Evolutionary conservation across 37 sponge, comb jelly and placozoan genomes (phyloP).

Genomic region (Geodia barretti): DNA sequence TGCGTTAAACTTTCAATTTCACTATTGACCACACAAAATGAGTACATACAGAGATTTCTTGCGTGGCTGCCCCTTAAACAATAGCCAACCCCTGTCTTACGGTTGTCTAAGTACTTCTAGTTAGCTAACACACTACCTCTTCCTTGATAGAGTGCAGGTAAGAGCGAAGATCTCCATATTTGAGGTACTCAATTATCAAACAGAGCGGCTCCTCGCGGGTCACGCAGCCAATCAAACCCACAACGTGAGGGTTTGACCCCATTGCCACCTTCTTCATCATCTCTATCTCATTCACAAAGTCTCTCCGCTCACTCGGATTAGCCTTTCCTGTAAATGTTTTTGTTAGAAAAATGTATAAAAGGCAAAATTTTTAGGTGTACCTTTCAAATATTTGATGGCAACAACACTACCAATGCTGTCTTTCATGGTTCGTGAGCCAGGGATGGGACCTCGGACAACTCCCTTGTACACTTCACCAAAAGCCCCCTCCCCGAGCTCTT

Average conservation of each 20-base stretch:
- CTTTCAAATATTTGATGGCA: slow-evolving; percentile 61
- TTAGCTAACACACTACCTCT: slow-evolving; percentile 36
- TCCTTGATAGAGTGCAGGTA: slow-evolving; percentile 67
- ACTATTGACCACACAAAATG: slow-evolving; percentile 1
- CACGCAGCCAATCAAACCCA: slow-evolving; percentile 74
- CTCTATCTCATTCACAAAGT: slow-evolving; percentile 72
- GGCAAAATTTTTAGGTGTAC: no score
- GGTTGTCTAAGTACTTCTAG: not conserved
- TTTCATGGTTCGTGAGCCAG: slow-evolving; percentile 3
- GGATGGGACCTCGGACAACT: slow-evolving; percentile 21
- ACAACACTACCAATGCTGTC: slow-evolving; percentile 10
- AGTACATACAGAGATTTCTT: not conserved
- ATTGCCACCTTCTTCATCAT: slow-evolving; percentile 69
- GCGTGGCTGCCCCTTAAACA: slow-evolving; percentile 20
- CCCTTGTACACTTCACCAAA: slow-evolving; percentile 78
- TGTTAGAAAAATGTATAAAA: not conserved
- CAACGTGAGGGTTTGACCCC: slow-evolving; percentile 66
- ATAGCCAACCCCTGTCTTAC: not conserved
- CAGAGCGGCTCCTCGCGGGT: slow-evolving; percentile 64
- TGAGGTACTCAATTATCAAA: slow-evolving; percentile 63
- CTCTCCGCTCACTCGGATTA: slow-evolving; percentile 13
- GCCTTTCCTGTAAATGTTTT: slow-evolving; percentile 30
- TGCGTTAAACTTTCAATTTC: no score
- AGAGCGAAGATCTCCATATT: slow-evolving; percentile 58
- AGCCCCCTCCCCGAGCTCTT: slow-evolving; percentile 66